Evolutionary conservation across 2,888 invertebrate genomes (phyloP).

Genomic region (Plebejus argus): DNA sequence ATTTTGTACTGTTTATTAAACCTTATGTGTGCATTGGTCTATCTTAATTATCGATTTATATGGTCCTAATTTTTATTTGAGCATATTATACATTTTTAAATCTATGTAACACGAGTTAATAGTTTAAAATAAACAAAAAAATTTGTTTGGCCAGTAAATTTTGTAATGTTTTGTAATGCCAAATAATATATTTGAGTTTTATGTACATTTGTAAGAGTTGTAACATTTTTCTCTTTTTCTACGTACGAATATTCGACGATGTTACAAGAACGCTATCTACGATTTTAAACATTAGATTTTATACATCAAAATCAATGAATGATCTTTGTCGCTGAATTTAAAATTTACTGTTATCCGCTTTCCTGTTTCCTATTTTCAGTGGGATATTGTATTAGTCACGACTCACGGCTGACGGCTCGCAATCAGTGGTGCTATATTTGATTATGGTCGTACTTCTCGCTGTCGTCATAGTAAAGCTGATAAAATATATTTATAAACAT

Average conservation of each 20-base stretch:
- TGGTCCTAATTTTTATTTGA: too few species aligned
- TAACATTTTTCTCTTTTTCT: slow-evolving; percentile 62
- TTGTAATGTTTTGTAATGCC: slow-evolving; percentile 74
- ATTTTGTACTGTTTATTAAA: background rate
- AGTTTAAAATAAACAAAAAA: background rate
- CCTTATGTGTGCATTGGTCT: background rate
- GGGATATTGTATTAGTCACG: slow-evolving; percentile 21
- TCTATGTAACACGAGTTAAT: background rate
- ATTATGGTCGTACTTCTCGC: background rate
- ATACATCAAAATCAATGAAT: slow-evolving; percentile 25
- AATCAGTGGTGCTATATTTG: slow-evolving; percentile 25
- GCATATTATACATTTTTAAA: background rate
- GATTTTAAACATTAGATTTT: slow-evolving; percentile 38
- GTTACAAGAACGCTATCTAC: slow-evolving; percentile 59
- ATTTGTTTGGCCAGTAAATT: slow-evolving; percentile 23
- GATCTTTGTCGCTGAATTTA: slow-evolving; percentile 1
- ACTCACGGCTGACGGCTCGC: too few species aligned
- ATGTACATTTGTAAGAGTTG: slow-evolving; percentile 60
- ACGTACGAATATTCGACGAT: slow-evolving; percentile 57
- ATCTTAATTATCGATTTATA: too few species aligned
- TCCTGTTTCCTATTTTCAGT: slow-evolving; percentile 27
- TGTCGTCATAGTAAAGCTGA: slow-evolving; percentile 6
- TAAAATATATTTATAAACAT: background rate
- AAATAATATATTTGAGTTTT: slow-evolving; percentile 73
- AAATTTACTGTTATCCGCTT: slow-evolving; percentile 27